These are phyloP conservation scores for Bicyclus anynana DNA, from an alignment of 1,140 invertebrate genomes.

Conservation along the genomic window DNA sequence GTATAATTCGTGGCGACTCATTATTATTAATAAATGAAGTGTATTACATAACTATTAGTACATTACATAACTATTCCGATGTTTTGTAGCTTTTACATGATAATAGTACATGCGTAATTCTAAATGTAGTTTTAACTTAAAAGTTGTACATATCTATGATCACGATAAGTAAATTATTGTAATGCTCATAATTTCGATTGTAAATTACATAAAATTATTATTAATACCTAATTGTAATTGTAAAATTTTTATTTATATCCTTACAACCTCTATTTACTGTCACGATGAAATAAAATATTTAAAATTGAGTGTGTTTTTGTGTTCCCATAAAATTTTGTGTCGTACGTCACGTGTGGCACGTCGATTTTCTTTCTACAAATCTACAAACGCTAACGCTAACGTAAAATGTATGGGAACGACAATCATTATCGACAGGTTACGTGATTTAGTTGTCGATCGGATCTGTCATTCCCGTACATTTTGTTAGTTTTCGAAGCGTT, in stretches of 20 bases:
- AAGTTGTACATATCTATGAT: slow-evolving; percentile 61
- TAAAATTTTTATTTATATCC: slow-evolving; percentile 67
- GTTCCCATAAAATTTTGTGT: too few relatives aligned
- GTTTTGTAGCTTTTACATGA: slow-evolving; percentile 43
- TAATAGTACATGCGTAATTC: slow-evolving; percentile 28
- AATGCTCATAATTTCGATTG: slow-evolving; percentile 62
- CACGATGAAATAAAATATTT: slow-evolving; percentile 65
- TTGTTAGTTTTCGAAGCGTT: too few relatives aligned
- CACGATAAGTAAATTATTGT: slow-evolving; percentile 35
- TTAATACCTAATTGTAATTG: slow-evolving; percentile 40
- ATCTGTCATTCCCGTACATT: too few relatives aligned
- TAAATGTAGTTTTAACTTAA: slow-evolving; percentile 27
- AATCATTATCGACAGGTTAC: too few relatives aligned
- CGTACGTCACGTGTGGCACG: too few relatives aligned
- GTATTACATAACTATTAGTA: too few relatives aligned
- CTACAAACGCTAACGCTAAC: too few relatives aligned
- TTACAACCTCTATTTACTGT: slow-evolving; percentile 66
- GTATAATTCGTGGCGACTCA: neutral
- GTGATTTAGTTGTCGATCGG: too few relatives aligned
- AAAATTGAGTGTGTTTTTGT: slow-evolving; percentile 27
- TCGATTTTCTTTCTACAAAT: too few relatives aligned
- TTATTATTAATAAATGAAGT: neutral
- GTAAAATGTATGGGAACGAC: too few relatives aligned
- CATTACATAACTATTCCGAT: neutral
- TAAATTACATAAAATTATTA: slow-evolving; percentile 41